Evolutionary conservation across 2,888 invertebrate genomes (phyloP).

Genomic region (Pterostichus madidus): DNA sequence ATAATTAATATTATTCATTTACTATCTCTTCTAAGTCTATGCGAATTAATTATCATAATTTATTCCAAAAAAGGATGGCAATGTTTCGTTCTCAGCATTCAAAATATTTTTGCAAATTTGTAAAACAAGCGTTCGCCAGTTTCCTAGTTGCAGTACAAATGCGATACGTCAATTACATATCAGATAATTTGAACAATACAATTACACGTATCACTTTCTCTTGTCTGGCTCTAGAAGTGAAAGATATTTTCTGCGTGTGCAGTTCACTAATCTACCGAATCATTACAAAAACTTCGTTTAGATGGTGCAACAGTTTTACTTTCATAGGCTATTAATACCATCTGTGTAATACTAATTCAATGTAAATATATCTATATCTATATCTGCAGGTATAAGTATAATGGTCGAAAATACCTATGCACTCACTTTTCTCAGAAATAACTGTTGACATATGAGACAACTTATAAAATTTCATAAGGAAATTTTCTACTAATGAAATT

Average conservation of each 20-base stretch:
- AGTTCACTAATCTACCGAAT: slow-evolving; percentile 25
- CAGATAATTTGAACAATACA: slow-evolving; percentile 41
- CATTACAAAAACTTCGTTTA: slow-evolving; percentile 4
- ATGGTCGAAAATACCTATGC: slow-evolving; percentile 11
- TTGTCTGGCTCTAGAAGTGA: slow-evolving; percentile 27
- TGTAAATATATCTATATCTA: slow-evolving; percentile 6
- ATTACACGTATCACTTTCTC: slow-evolving; percentile 37
- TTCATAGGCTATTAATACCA: slow-evolving; percentile 10
- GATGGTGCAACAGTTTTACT: slow-evolving; percentile 19
- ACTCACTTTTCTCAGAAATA: slow-evolving; percentile 22
- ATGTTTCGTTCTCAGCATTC: slow-evolving; percentile 30
- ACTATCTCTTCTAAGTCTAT: too few species aligned
- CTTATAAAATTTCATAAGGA: not conserved
- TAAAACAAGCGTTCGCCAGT: slow-evolving; percentile 29
- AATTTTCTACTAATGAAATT: slow-evolving; percentile 4
- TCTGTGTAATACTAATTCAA: not conserved
- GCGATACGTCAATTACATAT: slow-evolving; percentile 43
- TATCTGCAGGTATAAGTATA: not conserved
- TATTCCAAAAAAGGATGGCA: slow-evolving; percentile 6
- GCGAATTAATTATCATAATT: too few species aligned
- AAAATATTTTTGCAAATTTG: slow-evolving; percentile 14
- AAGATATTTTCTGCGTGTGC: slow-evolving; percentile 34
- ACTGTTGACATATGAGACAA: not conserved
- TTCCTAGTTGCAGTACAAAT: slow-evolving; percentile 32
- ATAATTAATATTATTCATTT: slow-evolving; percentile 7